These are phyloP conservation scores for Psilanteris sp. DNA, from an alignment of 1,140 invertebrate genomes.

Conservation along the genomic window DNA sequence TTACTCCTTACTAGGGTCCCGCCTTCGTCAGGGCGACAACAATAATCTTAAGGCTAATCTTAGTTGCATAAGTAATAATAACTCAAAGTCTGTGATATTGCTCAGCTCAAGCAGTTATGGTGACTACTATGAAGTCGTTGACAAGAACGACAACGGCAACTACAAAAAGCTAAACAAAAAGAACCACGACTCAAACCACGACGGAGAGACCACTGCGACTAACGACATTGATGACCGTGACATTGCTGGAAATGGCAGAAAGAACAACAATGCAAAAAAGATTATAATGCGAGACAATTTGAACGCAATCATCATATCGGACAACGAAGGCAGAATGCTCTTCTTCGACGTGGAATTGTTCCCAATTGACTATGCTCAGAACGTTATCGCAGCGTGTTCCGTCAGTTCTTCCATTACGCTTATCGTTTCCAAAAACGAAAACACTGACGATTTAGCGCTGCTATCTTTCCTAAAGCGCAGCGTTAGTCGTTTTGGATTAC, in stretches of 20 bases:
- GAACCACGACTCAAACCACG: constrained; percentile 30
- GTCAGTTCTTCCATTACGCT: constrained; percentile 81
- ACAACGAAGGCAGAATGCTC: constrained; percentile 59
- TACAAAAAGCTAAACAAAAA: constrained; percentile 7
- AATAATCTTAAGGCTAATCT: constrained; percentile 80
- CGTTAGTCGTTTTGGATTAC: constrained; percentile 47
- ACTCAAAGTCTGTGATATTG: constrained; percentile 81
- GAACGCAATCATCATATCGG: constrained; percentile 49
- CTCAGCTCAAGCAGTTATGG: constrained; percentile 79
- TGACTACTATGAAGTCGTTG: constrained; percentile 75
- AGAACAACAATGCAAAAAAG: neutral
- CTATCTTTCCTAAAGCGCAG: constrained; percentile 72
- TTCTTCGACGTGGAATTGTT: constrained; percentile 63
- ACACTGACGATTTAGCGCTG: constrained; percentile 74
- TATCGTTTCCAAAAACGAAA: constrained; percentile 79
- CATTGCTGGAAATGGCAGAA: too few species aligned
- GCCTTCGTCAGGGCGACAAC: constrained; percentile 77
- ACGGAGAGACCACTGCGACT: constrained; percentile 45
- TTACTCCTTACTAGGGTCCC: constrained; percentile 79
- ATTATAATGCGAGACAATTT: neutral
- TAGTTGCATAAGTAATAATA: constrained; percentile 79
- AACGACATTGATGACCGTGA: too few species aligned
- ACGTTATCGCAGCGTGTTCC: constrained; percentile 68
- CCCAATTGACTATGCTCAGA: constrained; percentile 67
- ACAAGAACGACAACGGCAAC: constrained; percentile 38